These are phyloP conservation scores for Acrocephalus scirpaceus DNA, from an alignment of 2,797 vertebrate genomes.

Conservation along the genomic window DNA sequence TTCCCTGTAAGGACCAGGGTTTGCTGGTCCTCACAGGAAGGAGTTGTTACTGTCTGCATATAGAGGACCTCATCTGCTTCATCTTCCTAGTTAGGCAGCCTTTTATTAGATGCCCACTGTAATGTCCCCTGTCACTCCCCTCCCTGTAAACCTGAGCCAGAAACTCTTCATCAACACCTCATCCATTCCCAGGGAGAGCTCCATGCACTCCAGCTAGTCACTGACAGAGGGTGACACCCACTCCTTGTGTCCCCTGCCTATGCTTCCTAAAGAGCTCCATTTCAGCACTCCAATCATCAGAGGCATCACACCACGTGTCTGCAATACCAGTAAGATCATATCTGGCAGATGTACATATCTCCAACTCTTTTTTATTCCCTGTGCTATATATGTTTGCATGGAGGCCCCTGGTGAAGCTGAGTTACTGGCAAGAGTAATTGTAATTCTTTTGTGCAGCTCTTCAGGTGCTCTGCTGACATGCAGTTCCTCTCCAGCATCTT, in stretches of 20 bases:
- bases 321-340: background rate
- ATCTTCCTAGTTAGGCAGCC: background rate
- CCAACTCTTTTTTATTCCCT: background rate
- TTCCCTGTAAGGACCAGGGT: background rate
- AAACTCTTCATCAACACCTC: background rate
- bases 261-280: background rate
- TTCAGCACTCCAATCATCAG: background rate
- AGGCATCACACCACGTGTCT: background rate
- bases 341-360: background rate
- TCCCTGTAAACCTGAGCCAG: background rate
- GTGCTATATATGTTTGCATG: background rate
- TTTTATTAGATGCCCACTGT: background rate
- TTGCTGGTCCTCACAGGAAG: background rate
- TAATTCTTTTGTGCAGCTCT: background rate
- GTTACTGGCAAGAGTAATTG: background rate
- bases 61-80: background rate
- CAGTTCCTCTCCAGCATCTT: background rate
- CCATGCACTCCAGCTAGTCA: background rate
- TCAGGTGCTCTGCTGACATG: background rate
- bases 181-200: background rate
- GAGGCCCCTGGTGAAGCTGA: fast-evolving
- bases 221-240: too few species aligned
- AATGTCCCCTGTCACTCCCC: background rate
- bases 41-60: background rate
- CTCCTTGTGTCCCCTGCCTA: background rate